Conservation (phyloP, 64 coral and sea anemone species). For the Montipora efflorescens region DNA sequence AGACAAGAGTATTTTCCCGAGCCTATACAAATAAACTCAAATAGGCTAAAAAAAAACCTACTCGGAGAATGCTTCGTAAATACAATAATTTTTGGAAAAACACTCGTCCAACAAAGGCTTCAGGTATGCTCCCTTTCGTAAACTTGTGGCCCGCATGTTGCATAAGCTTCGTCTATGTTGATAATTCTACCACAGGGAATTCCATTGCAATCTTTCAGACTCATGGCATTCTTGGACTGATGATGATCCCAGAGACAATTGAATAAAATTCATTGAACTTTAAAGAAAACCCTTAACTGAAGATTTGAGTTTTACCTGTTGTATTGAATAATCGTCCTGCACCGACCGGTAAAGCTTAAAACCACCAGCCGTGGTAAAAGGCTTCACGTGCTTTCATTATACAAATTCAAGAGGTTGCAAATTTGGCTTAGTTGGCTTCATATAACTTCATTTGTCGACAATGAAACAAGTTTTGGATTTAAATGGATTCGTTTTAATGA, state of each 20-base stretch:
- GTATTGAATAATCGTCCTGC: background rate
- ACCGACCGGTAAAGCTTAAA: background rate
- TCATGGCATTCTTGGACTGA: background rate
- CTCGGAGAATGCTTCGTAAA: background rate
- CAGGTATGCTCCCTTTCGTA: no score
- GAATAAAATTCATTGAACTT: background rate
- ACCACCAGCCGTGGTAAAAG: slow-evolving; percentile 11
- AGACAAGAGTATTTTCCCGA: background rate
- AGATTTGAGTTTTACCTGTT: slow-evolving; percentile 47
- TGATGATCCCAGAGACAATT: background rate
- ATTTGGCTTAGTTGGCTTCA: background rate
- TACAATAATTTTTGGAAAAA: background rate
- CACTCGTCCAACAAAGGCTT: no score
- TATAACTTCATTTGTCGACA: background rate
- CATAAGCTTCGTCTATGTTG: no score
- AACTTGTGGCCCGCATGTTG: no score
- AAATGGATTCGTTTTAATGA: background rate
- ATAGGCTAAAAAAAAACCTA: background rate
- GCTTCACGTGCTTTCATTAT: slow-evolving; percentile 24
- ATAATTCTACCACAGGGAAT: background rate
- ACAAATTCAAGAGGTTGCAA: background rate
- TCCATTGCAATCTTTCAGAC: background rate
- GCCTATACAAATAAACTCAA: background rate
- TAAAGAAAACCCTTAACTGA: background rate
- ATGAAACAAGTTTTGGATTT: background rate